A percentile compares a stretch with the other conserved stretches of the same genome.
Conservation (phyloP, 1,140 invertebrate species). For the Hyles vespertilio region DNA sequence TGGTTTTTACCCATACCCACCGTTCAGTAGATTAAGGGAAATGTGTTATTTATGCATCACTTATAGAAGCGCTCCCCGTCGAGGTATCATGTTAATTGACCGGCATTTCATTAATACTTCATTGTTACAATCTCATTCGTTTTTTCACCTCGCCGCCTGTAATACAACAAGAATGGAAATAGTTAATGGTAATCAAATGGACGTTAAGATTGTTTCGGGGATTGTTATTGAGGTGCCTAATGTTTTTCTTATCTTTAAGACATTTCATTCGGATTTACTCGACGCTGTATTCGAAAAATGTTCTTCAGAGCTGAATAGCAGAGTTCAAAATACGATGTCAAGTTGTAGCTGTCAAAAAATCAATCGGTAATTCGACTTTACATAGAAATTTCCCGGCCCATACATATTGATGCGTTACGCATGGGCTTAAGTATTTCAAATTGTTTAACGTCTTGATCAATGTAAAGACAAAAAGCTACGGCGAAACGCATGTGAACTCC, state of each 20-base stretch:
- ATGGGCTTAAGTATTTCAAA: slow-evolving; percentile 42
- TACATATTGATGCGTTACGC: slow-evolving; percentile 45
- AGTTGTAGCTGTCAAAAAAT: not conserved
- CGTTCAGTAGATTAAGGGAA: slow-evolving; percentile 46
- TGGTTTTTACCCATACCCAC: slow-evolving; percentile 43
- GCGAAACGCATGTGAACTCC: slow-evolving; percentile 43
- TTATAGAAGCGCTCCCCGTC: slow-evolving; percentile 45
- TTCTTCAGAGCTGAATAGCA: not conserved
- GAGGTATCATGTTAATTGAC: slow-evolving; percentile 53
- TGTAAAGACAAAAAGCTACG: slow-evolving; percentile 47
- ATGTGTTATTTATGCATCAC: slow-evolving; percentile 58
- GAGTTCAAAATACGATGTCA: not conserved
- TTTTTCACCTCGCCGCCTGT: slow-evolving; percentile 33
- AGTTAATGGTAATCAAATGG: slow-evolving; percentile 18
- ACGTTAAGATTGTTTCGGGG: slow-evolving; percentile 4
- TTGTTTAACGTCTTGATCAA: slow-evolving; percentile 50
- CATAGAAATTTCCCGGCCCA: slow-evolving; percentile 20
- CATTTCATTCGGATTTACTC: too few species aligned
- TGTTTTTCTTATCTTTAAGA: slow-evolving; percentile 14
- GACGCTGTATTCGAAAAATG: too few species aligned
- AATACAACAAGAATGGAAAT: slow-evolving; percentile 14
- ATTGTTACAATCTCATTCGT: slow-evolving; percentile 34
- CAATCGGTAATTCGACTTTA: slow-evolving; percentile 1
- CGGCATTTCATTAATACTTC: slow-evolving; percentile 47
- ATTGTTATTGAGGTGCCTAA: slow-evolving; percentile 14